These are phyloP conservation scores for Salvelinus alpinus DNA, from an alignment of 2,113 vertebrate genomes.

Conservation along the genomic window DNA sequence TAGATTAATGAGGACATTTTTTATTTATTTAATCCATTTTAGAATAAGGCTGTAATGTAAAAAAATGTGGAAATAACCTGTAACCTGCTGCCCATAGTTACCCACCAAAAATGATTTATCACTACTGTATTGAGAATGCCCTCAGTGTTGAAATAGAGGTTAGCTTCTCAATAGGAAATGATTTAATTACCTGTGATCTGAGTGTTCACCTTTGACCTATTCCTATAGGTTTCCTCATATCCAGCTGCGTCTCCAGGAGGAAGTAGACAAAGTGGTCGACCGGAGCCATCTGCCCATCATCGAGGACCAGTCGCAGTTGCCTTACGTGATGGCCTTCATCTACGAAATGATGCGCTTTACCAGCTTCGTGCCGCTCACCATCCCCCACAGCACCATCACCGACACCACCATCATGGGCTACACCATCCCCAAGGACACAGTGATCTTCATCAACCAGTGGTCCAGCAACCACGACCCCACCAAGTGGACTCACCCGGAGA, in stretches of 20 bases:
- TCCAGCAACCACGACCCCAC: conserved; percentile 88
- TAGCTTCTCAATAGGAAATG: too few species aligned
- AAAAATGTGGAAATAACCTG: too few species aligned
- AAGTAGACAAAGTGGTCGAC: conserved; percentile 86
- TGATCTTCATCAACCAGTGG: conserved; percentile 96
- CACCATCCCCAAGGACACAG: conserved; percentile 86
- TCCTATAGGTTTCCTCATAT: conserved; percentile 81
- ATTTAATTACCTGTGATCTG: background rate
- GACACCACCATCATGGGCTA: conserved; percentile 86
- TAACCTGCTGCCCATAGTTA: too few species aligned
- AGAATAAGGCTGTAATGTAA: too few species aligned
- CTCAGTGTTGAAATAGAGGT: too few species aligned
- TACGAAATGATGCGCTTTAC: conserved; percentile 93
- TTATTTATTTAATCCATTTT: too few species aligned
- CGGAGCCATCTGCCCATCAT: conserved; percentile 80
- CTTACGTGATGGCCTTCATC: conserved; percentile 89
- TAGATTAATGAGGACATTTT: too few species aligned
- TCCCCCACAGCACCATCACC: conserved; percentile 86
- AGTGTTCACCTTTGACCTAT: background rate
- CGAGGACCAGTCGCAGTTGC: conserved; percentile 82
- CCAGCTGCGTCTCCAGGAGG: conserved; percentile 85
- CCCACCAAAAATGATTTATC: too few species aligned
- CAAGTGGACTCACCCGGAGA: conserved; percentile 83
- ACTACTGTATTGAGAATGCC: too few species aligned
- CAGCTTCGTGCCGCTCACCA: conserved; percentile 91